Conservation (phyloP, 2,113 vertebrate species). For the Rhinopithecus roxellana region DNA sequence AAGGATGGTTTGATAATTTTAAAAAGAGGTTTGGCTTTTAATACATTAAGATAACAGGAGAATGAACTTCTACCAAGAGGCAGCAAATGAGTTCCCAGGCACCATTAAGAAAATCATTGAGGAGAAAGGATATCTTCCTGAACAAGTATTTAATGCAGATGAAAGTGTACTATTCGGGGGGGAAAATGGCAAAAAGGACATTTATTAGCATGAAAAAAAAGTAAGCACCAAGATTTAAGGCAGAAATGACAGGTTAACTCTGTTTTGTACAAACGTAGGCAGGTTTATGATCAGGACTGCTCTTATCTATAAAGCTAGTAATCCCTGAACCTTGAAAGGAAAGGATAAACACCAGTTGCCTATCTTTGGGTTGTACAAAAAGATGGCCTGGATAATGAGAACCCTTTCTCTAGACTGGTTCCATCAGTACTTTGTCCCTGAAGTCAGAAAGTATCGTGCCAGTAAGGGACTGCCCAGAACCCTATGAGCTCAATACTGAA, state of each 20-base stretch:
- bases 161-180: neutral
- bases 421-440: neutral
- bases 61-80: neutral
- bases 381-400: neutral
- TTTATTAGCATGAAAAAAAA: neutral
- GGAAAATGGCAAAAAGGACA: neutral
- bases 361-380: neutral
- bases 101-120: neutral
- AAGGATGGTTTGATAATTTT: neutral
- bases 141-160: neutral
- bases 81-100: neutral
- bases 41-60: neutral
- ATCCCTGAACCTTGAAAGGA: neutral
- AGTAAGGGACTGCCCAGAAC: neutral
- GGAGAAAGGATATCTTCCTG: neutral
- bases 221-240: neutral
- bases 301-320: neutral
- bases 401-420: neutral
- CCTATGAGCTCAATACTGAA: neutral
- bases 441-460: neutral
- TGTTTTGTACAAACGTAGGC: neutral
- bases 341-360: neutral
- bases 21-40: neutral
- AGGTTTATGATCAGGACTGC: neutral
- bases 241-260: neutral